Evolutionary conservation across 2,797 vertebrate species (phyloP).

Genomic region (Lateolabrax maculatus): DNA sequence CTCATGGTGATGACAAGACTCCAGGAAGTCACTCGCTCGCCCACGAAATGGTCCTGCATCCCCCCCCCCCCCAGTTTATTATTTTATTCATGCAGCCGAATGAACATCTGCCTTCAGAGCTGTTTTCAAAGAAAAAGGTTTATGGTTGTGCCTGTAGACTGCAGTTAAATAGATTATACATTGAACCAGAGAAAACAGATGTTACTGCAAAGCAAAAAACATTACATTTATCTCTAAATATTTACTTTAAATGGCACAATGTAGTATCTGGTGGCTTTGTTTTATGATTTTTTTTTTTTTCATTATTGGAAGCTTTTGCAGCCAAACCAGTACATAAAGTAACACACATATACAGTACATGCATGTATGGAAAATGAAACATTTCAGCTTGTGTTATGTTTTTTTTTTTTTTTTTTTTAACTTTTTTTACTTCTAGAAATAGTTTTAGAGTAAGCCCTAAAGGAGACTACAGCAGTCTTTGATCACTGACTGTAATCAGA

Average conservation of each 20-base stretch:
- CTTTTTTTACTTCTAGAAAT: not conserved
- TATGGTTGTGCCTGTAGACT: not conserved
- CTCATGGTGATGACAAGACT: not conserved
- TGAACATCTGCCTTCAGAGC: not conserved
- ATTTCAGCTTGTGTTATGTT: not conserved
- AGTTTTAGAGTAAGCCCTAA: not conserved
- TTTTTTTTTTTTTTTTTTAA: not conserved
- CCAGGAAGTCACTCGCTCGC: not conserved
- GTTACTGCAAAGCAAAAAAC: not conserved
- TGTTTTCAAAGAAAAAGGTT: not conserved
- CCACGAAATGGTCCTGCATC: not conserved
- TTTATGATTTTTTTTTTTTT: too few species aligned
- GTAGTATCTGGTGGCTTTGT: too few species aligned
- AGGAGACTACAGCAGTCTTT: not conserved
- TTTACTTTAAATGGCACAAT: not conserved
- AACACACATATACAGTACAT: too few species aligned
- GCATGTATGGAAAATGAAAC: not conserved
- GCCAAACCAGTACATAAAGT: not conserved
- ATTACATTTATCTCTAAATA: not conserved
- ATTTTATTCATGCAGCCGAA: too few species aligned
- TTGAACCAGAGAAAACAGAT: not conserved
- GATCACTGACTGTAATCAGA: constrained; percentile 7
- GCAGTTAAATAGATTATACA: not conserved
- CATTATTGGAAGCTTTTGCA: not conserved
- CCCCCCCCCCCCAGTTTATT: too few species aligned